A percentile compares a stretch with the other conserved stretches of the same genome.
Evolutionary conservation across 2,888 invertebrate genomes (phyloP).

Genomic region (Tetropium fuscum): DNA sequence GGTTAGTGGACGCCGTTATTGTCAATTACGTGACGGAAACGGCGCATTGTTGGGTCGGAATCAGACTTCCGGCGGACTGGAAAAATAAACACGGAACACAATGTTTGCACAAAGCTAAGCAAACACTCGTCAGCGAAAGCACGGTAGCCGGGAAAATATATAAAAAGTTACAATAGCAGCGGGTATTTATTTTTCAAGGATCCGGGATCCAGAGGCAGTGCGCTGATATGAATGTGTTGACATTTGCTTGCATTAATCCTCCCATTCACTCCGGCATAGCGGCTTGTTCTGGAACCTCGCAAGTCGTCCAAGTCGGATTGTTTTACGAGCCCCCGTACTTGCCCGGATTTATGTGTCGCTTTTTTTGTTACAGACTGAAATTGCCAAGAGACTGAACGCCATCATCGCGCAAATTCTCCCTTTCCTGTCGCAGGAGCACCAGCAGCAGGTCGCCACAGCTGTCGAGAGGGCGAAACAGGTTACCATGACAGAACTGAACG

Average conservation of each 20-base stretch:
- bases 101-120: constrained; percentile 60
- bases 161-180: constrained; percentile 55
- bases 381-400: constrained; percentile 96
- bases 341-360: constrained; percentile 1
- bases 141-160: constrained; percentile 52
- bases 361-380: constrained; percentile 89
- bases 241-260: constrained; percentile 48
- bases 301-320: constrained; percentile 6
- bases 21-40: constrained; percentile 51
- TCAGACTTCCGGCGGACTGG: constrained; percentile 59
- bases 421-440: constrained; percentile 96
- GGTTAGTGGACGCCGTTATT: constrained; percentile 38
- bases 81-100: constrained; percentile 61
- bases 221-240: constrained; percentile 53
- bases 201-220: constrained; percentile 47
- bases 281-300: constrained; percentile 20
- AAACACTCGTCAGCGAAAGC: constrained; percentile 62
- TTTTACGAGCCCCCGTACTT: constrained; percentile 3
- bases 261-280: constrained; percentile 34
- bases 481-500: constrained; percentile 96
- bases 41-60: constrained; percentile 42
- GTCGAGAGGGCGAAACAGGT: constrained; percentile 98
- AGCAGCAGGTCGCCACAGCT: constrained; percentile 95
- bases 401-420: constrained; percentile 97
- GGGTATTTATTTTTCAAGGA: constrained; percentile 56